Base-by-base conservation (phyloP, 2,113 vertebrate species). In the Xenopus borealis region DNA sequence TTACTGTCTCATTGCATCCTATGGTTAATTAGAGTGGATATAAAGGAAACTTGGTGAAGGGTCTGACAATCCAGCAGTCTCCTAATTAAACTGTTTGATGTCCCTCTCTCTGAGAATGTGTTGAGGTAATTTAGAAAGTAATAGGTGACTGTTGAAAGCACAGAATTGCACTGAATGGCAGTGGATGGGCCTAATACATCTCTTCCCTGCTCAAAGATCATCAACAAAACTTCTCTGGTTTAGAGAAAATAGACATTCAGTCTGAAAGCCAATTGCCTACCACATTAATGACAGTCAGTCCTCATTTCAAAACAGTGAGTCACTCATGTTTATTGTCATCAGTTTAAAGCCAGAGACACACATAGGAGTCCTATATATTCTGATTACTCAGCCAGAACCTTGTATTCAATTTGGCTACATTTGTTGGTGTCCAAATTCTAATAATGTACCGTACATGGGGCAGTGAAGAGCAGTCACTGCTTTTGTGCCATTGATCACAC, bases 81-180 rank as follows among this genome's bases (percentile, higher is more conserved):
- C 59, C 73, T 76, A 69, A 76, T 76, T 76, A 76, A 69, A 76
- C 73, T 76, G 69, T 76, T 76, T 76, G 73, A 76, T 76, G 73
- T 68, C 66, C 73, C 33, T 69, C 47, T 76, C 73, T 27, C 66
- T 44, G 66, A 76, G 73, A 76, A 76, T 67, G 66, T 76, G 73
- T 76, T 58, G 58, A 66, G 65, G 59, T 76, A 76, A 76, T 76
- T 76, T 76, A 69, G 73, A 76, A 76, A 76, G 73, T 76, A 76
- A 69, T 76, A 62, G 73, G 58, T 69, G 73, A 55, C 65, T 63
- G 59, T 76, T 69, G 66, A 62, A 67, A 69, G 66, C 23, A 27
- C 13, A 76, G 73, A 69, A 69, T 63, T 69, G 47, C 58, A 63
- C 33, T 27, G 73, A 27, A 27, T 2, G 3, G 23, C 23, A 27